phyloP scores from a whole-genome alignment of 1,140 invertebrate species.

The Portunus trituberculatus region DNA sequence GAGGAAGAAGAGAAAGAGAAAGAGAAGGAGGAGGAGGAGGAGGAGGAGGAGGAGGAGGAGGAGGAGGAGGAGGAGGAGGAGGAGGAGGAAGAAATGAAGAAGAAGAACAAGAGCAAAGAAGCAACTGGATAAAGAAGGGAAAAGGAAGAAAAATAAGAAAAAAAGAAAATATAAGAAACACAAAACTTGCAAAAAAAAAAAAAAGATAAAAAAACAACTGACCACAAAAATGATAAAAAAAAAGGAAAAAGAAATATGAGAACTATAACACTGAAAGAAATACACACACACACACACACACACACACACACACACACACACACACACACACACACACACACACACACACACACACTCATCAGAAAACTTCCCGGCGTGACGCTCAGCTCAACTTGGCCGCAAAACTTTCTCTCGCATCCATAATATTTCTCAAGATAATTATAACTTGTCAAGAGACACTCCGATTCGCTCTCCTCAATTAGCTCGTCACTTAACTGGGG shows the following conservation, averaged over 20 bases:
- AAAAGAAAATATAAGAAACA: neutral
- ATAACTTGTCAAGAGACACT: constrained; percentile 72
- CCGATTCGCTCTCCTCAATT: constrained; percentile 72
- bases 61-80: neutral
- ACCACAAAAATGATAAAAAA: neutral
- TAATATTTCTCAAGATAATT: constrained; percentile 74
- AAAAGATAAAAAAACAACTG: neutral
- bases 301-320: constrained; percentile 20
- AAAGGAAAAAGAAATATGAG: neutral
- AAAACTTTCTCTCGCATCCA: constrained; percentile 60
- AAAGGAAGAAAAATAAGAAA: neutral
- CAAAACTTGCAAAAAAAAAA: neutral
- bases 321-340: constrained; percentile 10
- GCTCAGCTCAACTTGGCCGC: neutral
- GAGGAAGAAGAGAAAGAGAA: neutral
- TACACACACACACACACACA: neutral
- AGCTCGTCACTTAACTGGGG: constrained; percentile 69
- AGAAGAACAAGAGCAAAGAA: neutral
- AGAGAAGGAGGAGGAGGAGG: neutral
- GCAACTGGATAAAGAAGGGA: neutral
- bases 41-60: too few relatives aligned
- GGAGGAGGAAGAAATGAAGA: neutral
- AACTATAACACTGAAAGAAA: too few relatives aligned
- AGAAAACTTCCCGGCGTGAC: neutral
- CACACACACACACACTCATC: constrained; percentile 13